These are phyloP conservation scores for Micrasema minimum DNA, from an alignment of 1,140 invertebrate genomes.

Conservation along the genomic window DNA sequence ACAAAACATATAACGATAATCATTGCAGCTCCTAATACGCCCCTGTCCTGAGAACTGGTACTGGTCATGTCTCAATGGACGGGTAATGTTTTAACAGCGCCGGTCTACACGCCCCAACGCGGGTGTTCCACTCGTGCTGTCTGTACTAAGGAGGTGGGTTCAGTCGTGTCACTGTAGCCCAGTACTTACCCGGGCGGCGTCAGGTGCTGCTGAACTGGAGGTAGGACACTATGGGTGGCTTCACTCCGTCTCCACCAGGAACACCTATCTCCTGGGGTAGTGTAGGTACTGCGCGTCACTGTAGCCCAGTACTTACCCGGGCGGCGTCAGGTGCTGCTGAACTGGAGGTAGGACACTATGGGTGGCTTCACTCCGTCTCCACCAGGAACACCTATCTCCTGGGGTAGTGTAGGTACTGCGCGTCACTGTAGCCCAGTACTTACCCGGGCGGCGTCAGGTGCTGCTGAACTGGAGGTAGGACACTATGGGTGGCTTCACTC, in stretches of 20 bases:
- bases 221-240: background rate
- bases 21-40: too few relatives aligned
- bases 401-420: too few relatives aligned
- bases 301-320: background rate
- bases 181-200: background rate
- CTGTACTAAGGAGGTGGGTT: background rate
- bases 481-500: too few relatives aligned
- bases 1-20: too few relatives aligned
- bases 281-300: too few relatives aligned
- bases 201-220: background rate
- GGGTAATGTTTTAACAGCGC: too few relatives aligned
- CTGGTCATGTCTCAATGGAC: too few relatives aligned
- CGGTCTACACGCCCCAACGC: conserved; percentile 19
- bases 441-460: background rate
- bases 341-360: background rate
- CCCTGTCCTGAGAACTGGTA: too few relatives aligned
- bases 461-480: background rate
- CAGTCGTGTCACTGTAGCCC: conserved; percentile 2
- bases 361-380: too few relatives aligned
- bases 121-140: conserved; percentile 25
- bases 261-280: too few relatives aligned
- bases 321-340: background rate
- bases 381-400: too few relatives aligned
- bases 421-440: conserved; percentile 1
- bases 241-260: too few relatives aligned